Evolutionary conservation across 2,888 invertebrate genomes (phyloP).

Genomic region (Anticlea derivata): DNA sequence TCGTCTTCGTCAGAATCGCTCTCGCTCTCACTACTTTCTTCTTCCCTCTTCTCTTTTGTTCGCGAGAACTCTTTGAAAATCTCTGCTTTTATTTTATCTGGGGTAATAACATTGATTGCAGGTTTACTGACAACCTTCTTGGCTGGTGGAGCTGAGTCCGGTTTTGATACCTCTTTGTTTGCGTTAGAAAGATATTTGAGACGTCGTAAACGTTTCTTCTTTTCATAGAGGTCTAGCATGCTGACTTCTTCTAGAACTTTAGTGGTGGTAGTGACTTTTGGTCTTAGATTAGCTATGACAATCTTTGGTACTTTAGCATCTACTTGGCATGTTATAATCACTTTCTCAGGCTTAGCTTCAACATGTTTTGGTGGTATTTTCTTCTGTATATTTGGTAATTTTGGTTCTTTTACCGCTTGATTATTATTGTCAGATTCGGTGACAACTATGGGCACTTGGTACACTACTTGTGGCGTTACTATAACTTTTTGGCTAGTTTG

Average conservation of each 20-base stretch:
- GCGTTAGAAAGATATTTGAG: conserved; percentile 64
- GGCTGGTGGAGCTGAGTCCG: conserved; percentile 39
- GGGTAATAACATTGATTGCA: conserved; percentile 63
- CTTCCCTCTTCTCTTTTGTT: conserved; percentile 56
- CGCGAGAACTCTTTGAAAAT: conserved; percentile 68
- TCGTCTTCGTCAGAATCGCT: conserved; percentile 79
- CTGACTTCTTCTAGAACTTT: conserved; percentile 64
- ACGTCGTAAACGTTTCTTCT: conserved; percentile 72
- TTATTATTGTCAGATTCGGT: conserved; percentile 57
- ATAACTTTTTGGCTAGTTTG: conserved; percentile 64
- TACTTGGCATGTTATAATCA: conserved; percentile 68
- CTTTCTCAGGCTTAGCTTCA: conserved; percentile 64
- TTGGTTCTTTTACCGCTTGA: conserved; percentile 50
- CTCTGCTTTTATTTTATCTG: conserved; percentile 68
- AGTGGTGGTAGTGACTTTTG: conserved; percentile 45
- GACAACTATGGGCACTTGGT: conserved; percentile 70
- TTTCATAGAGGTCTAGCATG: conserved; percentile 82
- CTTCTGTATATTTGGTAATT: conserved; percentile 45
- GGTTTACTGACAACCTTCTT: conserved; percentile 33
- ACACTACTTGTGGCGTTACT: conserved; percentile 70
- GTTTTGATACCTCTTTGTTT: conserved; percentile 51
- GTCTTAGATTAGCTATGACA: conserved; percentile 65
- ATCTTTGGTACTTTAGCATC: conserved; percentile 70
- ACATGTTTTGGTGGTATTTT: conserved; percentile 54
- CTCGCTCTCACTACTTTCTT: conserved; percentile 71